These are phyloP conservation scores for Probaryconus sp. DNA, from an alignment of 1,140 invertebrate genomes.

Conservation along the genomic window DNA sequence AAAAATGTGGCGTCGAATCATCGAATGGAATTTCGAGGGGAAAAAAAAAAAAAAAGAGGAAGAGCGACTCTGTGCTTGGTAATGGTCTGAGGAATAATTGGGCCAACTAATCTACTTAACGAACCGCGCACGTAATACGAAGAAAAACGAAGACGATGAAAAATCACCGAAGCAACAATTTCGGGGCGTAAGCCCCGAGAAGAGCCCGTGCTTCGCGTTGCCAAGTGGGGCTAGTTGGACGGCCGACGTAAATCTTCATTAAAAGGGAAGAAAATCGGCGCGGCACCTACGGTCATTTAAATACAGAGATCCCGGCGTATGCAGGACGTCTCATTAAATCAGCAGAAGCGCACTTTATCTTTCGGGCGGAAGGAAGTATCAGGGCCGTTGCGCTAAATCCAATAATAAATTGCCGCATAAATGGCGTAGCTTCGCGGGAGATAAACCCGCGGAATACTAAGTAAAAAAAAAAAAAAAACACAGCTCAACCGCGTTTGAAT, in stretches of 20 bases:
- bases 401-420: conserved; percentile 3
- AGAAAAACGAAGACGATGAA: background rate
- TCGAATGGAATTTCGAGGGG: too few relatives aligned
- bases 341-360: background rate
- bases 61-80: too few relatives aligned
- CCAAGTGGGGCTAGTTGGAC: conserved; percentile 46
- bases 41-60: too few relatives aligned
- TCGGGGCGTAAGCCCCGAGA: too few relatives aligned
- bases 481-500: conserved; percentile 13
- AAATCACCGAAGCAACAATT: conserved; percentile 1
- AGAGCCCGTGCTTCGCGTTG: conserved; percentile 38
- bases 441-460: background rate
- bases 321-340: conserved; percentile 41
- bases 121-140: background rate
- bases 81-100: too few relatives aligned
- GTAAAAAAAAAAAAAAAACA: background rate
- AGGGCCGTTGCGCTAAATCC: background rate
- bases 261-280: conserved; percentile 27
- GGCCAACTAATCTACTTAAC: background rate
- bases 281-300: conserved; percentile 33
- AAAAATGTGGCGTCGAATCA: too few relatives aligned
- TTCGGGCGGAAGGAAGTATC: background rate
- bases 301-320: conserved; percentile 21
- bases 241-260: conserved; percentile 46
- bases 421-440: too few relatives aligned